Evolutionary conservation across 1,140 invertebrate species (phyloP).

Genomic region (Rhizoglyphus robini): DNA sequence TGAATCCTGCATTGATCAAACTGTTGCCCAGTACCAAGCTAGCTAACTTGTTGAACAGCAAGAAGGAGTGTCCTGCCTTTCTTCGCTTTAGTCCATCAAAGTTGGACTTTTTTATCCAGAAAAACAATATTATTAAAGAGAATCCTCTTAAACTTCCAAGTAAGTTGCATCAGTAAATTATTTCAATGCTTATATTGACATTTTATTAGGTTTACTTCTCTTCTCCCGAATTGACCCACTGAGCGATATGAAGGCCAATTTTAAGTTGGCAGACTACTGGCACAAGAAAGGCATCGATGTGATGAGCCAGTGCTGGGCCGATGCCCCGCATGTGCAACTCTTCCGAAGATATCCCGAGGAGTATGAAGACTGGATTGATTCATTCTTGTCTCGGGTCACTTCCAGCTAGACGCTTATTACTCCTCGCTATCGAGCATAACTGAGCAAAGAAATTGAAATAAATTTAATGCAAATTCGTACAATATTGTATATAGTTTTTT

Average conservation of each 20-base stretch:
- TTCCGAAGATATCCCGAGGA: neutral
- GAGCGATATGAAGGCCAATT: neutral
- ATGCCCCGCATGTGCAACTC: neutral
- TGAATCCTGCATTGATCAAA: neutral
- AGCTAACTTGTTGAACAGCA: neutral
- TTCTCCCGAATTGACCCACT: slow-evolving; percentile 3
- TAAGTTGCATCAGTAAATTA: neutral
- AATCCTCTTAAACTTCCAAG: neutral
- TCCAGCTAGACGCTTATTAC: too few relatives aligned
- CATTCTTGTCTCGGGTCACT: neutral
- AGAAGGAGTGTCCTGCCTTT: neutral
- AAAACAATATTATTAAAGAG: neutral
- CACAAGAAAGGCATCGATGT: neutral
- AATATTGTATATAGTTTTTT: neutral
- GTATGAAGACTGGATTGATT: neutral
- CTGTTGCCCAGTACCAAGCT: neutral
- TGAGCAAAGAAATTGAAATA: too few relatives aligned
- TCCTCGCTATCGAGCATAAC: too few relatives aligned
- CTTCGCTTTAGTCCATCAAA: neutral
- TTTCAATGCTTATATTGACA: neutral
- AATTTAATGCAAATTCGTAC: neutral
- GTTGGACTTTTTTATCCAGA: neutral
- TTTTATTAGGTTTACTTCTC: neutral
- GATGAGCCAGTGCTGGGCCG: neutral
- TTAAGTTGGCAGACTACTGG: neutral